A percentile compares a stretch with the other conserved stretches of the same genome.
These are phyloP conservation scores for Palloptera scutellata DNA, from an alignment of 2,888 invertebrate species.

Conservation along the genomic window DNA sequence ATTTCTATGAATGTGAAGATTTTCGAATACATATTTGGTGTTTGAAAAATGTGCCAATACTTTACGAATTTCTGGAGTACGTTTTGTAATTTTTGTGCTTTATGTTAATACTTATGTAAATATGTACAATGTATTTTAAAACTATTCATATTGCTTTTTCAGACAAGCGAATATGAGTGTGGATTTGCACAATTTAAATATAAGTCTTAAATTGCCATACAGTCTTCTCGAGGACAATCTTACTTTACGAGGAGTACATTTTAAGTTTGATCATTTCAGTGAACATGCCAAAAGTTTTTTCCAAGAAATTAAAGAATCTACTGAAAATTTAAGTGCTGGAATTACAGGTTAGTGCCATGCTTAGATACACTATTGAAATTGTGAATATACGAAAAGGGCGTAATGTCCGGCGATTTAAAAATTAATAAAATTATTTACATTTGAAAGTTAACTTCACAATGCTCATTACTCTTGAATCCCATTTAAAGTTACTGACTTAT, in stretches of 20 bases:
- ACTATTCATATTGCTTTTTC: not conserved
- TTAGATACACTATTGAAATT: not conserved
- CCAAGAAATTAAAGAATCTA: constrained; percentile 22
- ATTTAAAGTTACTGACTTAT: no score
- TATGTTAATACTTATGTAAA: not conserved
- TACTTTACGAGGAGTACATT: constrained; percentile 52
- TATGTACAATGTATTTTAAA: constrained; percentile 10
- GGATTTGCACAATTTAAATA: constrained; percentile 37
- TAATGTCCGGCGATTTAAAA: no score
- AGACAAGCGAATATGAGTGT: constrained; percentile 48
- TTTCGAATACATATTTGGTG: constrained; percentile 56
- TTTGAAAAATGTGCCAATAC: constrained; percentile 52
- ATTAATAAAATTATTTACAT: no score
- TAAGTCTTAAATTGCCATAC: constrained; percentile 48
- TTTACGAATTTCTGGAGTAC: constrained; percentile 38
- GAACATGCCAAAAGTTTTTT: constrained; percentile 48
- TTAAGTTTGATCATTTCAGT: constrained; percentile 51
- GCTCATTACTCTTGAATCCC: no score
- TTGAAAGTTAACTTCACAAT: no score
- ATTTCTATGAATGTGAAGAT: constrained; percentile 41
- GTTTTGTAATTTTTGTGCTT: not conserved
- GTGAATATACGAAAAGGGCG: no score
- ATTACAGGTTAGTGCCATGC: constrained; percentile 31
- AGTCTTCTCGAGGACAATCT: constrained; percentile 50
- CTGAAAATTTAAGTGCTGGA: constrained; percentile 39